Conservation (phyloP, 2,113 vertebrate species). For the Hippopotamus amphibius region DNA sequence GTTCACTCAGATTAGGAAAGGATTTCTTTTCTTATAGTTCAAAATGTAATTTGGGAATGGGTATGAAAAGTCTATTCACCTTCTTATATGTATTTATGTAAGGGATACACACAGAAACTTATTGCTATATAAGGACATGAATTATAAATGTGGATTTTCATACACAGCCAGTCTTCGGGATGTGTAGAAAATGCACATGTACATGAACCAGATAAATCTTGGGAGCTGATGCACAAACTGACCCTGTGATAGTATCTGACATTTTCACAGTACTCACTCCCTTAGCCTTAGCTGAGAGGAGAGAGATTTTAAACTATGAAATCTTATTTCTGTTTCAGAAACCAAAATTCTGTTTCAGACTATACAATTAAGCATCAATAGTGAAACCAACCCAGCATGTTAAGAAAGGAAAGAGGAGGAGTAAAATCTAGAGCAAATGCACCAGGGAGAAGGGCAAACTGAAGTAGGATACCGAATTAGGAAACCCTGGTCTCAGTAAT, state of each 20-base stretch:
- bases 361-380: not conserved
- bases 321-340: not conserved
- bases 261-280: not conserved
- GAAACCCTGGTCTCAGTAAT: not conserved
- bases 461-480: not conserved
- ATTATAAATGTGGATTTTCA: not conserved
- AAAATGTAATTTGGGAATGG: constrained; percentile 8
- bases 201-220: not conserved
- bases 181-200: not conserved
- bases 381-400: not conserved
- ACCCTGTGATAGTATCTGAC: not conserved
- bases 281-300: not conserved
- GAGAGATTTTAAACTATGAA: not conserved
- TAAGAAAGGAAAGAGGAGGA: not conserved
- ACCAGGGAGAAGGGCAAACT: not conserved
- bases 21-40: not conserved
- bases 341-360: not conserved
- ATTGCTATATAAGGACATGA: not conserved
- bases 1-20: not conserved
- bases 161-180: not conserved
- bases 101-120: not conserved
- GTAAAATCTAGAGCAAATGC: not conserved
- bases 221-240: not conserved
- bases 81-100: not conserved
- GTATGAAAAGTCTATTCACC: not conserved